Conservation (phyloP, 2,888 invertebrate genomes). For the Cataglyphis rosenhaueri region DNA sequence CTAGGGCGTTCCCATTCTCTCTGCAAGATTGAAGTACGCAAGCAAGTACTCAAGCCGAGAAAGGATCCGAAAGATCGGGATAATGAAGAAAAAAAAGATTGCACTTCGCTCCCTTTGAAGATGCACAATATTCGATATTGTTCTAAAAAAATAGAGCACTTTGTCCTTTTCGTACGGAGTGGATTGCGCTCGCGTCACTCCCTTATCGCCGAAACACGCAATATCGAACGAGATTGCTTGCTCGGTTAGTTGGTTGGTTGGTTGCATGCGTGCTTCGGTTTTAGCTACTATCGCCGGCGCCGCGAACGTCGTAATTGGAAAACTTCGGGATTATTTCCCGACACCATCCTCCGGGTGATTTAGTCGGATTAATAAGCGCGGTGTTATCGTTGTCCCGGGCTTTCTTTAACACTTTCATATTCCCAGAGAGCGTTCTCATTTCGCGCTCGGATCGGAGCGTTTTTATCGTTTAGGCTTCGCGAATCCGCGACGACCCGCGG, state of each 20-base stretch:
- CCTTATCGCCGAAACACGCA: conserved; percentile 34
- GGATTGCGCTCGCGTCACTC: conserved; percentile 35
- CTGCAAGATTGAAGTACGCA: conserved; percentile 23
- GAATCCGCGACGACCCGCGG: conserved; percentile 15
- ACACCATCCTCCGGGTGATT: conserved; percentile 31
- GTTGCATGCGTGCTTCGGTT: conserved; percentile 36
- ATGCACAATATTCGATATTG: conserved; percentile 58
- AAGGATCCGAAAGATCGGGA: neutral
- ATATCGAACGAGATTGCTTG: conserved; percentile 58
- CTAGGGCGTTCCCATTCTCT: neutral
- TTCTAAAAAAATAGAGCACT: conserved; percentile 51
- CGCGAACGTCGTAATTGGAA: conserved; percentile 51
- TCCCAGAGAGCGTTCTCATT: conserved; percentile 14
- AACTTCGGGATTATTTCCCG: conserved; percentile 51
- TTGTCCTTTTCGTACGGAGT: conserved; percentile 31
- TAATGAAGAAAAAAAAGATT: neutral
- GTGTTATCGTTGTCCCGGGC: conserved; percentile 46
- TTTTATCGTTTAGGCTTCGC: conserved; percentile 19
- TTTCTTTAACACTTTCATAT: conserved; percentile 49
- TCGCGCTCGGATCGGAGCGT: conserved; percentile 20
- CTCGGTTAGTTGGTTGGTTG: conserved; percentile 17
- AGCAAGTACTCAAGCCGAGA: too few relatives aligned
- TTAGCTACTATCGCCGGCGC: conserved; percentile 23
- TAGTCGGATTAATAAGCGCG: conserved; percentile 54
- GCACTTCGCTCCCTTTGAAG: conserved; percentile 62